Base-by-base conservation (phyloP, 35 echinoderm and acorn worm genomes). In the Anneissia japonica region DNA sequence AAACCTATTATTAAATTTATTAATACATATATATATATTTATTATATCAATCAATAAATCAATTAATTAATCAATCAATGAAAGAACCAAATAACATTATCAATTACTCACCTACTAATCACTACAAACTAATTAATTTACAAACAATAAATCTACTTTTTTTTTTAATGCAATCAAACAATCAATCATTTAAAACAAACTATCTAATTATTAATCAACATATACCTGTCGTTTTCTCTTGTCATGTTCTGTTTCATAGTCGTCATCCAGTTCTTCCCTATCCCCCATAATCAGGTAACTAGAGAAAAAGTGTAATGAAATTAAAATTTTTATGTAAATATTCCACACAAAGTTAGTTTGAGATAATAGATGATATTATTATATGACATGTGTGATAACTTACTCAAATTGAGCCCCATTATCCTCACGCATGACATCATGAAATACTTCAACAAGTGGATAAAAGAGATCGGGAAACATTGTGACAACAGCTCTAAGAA, bases 371-470 rank as follows among this genome's bases (percentile, higher is more conserved):
- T n/a, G n/a, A n/a, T n/a, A n/a, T n/a, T n/a, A n/a, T n/a, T n/a
- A 43, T 14, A 43, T 43, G 40, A 43, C 40, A 43, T 6, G 4
- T 43, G n/a, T n/a, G 4, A 16, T 10, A 72, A 81, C 95, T 93
- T 77, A 97, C 95, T 97, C 95, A 23, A 91, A 45, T 39, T 93
- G 86, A 2, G 76, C 35, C 29, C 88, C 91, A 51, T 90, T 90
- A 72, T 97, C 95, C 35, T 91, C 89, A 36, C 95, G 80, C 36
- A 92, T 94, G 4, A 98, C 95, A 80, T 98, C 95, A 80, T 98
- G 95, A 13, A 98, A 72, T 4, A 93, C 95, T 86, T 94, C 95
- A 21, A 91, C 92, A 32, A 98, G 77, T 31, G 86, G 43, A 77
- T 98, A 93, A 46, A 98, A 86, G 43, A 94, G 81, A 38, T 93